Conservation (phyloP, 1,140 invertebrate genomes). For the Dendroctonus valens region DNA sequence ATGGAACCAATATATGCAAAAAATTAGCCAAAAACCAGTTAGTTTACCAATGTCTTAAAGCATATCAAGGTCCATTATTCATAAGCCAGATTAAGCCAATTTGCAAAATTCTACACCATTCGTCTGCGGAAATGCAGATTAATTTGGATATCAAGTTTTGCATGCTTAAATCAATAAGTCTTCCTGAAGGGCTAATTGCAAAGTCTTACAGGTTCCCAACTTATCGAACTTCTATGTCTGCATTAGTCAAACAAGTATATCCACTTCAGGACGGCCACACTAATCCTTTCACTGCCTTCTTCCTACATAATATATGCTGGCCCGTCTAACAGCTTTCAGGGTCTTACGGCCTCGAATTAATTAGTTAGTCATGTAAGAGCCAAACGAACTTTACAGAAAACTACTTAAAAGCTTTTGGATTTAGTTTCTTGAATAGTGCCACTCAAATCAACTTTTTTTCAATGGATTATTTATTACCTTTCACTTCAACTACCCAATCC, state of each 20-base stretch:
- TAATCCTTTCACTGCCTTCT: constrained; percentile 43
- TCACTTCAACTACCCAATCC: too few species aligned
- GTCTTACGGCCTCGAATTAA: constrained; percentile 34
- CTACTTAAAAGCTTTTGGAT: constrained; percentile 33
- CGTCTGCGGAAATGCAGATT: too few species aligned
- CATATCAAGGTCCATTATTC: too few species aligned
- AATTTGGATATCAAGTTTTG: background rate
- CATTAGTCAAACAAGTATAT: constrained; percentile 50
- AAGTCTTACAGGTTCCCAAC: constrained; percentile 39
- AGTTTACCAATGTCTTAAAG: too few species aligned
- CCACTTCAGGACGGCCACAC: constrained; percentile 45
- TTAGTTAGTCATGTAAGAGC: constrained; percentile 31
- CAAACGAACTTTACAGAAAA: constrained; percentile 15
- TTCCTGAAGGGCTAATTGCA: constrained; percentile 24
- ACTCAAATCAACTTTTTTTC: too few species aligned
- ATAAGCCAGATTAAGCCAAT: too few species aligned
- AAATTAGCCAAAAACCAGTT: too few species aligned
- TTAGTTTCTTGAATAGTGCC: background rate
- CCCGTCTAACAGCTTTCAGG: constrained; percentile 31
- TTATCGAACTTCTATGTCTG: constrained; percentile 49
- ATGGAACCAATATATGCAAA: too few species aligned
- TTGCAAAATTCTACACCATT: too few species aligned
- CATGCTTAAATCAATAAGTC: constrained; percentile 26
- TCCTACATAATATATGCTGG: constrained; percentile 35
- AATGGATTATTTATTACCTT: too few species aligned